Conservation (phyloP, 2,797 vertebrate genomes). For the Simalia tracyae region DNA sequence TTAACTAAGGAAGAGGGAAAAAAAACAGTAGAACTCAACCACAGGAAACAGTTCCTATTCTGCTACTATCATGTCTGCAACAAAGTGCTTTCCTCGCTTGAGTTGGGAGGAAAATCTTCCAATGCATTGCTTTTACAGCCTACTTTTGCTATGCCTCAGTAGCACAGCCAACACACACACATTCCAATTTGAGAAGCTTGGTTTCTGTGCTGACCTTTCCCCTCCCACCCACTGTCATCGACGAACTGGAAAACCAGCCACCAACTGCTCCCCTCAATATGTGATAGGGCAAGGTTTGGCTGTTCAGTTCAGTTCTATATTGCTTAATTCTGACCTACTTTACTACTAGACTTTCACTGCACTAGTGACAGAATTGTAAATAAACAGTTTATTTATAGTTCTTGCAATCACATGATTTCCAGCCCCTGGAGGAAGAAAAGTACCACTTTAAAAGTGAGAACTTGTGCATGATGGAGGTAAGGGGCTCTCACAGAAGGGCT, state of each 20-base stretch:
- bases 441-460: not conserved
- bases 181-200: not conserved
- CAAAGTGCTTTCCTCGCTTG: not conserved
- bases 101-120: not conserved
- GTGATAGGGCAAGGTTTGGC: not conserved
- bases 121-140: not conserved
- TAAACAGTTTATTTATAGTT: not conserved
- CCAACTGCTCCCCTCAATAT: not conserved
- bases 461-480: not conserved
- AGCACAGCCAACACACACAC: not conserved
- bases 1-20: not conserved
- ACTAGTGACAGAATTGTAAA: not conserved
- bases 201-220: not conserved
- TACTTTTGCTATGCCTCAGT: not conserved
- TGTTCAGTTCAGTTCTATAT: not conserved
- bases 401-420: not conserved
- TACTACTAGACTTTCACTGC: not conserved
- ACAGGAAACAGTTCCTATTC: not conserved
- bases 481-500: not conserved
- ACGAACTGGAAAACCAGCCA: not conserved
- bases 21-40: not conserved
- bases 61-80: not conserved
- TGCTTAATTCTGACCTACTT: not conserved
- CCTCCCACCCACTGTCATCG: not conserved
- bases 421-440: not conserved